Conservation (phyloP, 1,140 invertebrate genomes). For the Tribolium madens region DNA sequence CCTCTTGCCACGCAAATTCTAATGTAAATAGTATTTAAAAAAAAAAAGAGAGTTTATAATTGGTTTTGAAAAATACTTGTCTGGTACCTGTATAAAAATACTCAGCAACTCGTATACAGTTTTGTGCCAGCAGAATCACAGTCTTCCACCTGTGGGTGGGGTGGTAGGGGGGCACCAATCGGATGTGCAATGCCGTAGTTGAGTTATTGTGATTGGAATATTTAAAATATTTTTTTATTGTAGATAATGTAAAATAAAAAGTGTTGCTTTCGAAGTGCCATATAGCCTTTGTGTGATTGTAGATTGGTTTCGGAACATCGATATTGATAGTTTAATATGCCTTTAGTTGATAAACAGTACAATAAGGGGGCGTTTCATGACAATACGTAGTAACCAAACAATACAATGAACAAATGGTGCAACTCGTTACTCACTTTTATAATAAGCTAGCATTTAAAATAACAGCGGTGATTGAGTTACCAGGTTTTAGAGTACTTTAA, state of each 20-base stretch:
- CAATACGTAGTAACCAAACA: slow-evolving; percentile 64
- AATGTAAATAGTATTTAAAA: slow-evolving; percentile 42
- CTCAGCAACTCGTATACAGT: slow-evolving; percentile 60
- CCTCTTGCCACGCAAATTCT: not conserved
- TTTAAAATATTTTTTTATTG: slow-evolving; percentile 58
- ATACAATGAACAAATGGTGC: slow-evolving; percentile 67
- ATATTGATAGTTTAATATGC: slow-evolving; percentile 51
- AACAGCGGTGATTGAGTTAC: slow-evolving; percentile 62
- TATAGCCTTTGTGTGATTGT: slow-evolving; percentile 53
- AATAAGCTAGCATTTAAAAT: slow-evolving; percentile 63
- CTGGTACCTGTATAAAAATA: slow-evolving; percentile 64
- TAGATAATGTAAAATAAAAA: slow-evolving; percentile 58
- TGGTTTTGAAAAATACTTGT: slow-evolving; percentile 58
- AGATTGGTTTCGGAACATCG: slow-evolving; percentile 62
- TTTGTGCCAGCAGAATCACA: slow-evolving; percentile 62
- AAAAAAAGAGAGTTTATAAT: slow-evolving; percentile 28
- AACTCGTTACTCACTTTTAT: slow-evolving; percentile 63
- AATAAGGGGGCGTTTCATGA: slow-evolving; percentile 62
- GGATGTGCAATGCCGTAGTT: slow-evolving; percentile 42
- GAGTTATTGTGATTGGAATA: slow-evolving; percentile 56
- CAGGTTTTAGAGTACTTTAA: slow-evolving; percentile 61
- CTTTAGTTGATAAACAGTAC: slow-evolving; percentile 63
- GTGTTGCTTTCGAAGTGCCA: slow-evolving; percentile 59
- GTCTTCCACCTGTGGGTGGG: slow-evolving; percentile 64
- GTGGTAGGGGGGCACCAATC: slow-evolving; percentile 60